Conservation (phyloP, 2,797 vertebrate genomes). For the Gymnothorax javanicus region DNA sequence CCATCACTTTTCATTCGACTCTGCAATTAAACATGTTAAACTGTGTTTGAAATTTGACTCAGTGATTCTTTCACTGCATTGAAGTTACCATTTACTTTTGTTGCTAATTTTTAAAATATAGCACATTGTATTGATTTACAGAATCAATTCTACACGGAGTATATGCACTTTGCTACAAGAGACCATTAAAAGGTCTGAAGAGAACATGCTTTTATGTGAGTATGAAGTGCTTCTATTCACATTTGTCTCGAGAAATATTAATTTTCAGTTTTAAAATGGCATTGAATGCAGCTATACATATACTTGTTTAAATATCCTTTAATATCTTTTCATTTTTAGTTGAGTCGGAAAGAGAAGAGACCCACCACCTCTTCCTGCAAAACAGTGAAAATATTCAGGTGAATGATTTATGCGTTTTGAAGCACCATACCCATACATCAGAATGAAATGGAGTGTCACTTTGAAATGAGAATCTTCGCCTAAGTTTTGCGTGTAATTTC, state of each 20-base stretch:
- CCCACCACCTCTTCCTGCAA: conserved; percentile 78
- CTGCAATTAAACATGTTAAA: neutral
- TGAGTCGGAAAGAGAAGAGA: conserved; percentile 90
- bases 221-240: conserved; percentile 34
- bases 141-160: conserved; percentile 82
- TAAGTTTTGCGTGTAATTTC: conserved; percentile 34
- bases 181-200: conserved; percentile 80
- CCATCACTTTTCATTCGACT: neutral
- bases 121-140: conserved; percentile 54
- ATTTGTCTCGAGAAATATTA: neutral
- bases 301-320: neutral
- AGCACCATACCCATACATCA: neutral
- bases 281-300: neutral
- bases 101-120: neutral
- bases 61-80: neutral
- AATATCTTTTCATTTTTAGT: conserved; percentile 66
- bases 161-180: conserved; percentile 89
- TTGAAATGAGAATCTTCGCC: neutral
- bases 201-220: conserved; percentile 89
- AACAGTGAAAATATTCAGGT: conserved; percentile 82
- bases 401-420: conserved; percentile 30
- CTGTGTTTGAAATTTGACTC: neutral
- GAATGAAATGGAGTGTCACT: neutral
- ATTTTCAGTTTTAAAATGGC: neutral
- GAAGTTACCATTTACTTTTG: neutral